Percentiles rank a stretch among this genome's conserved stretches.
These are phyloP conservation scores for cat (Felis catus) DNA, from an alignment of 2,113 vertebrate genomes.

Conservation along the genomic window DNA sequence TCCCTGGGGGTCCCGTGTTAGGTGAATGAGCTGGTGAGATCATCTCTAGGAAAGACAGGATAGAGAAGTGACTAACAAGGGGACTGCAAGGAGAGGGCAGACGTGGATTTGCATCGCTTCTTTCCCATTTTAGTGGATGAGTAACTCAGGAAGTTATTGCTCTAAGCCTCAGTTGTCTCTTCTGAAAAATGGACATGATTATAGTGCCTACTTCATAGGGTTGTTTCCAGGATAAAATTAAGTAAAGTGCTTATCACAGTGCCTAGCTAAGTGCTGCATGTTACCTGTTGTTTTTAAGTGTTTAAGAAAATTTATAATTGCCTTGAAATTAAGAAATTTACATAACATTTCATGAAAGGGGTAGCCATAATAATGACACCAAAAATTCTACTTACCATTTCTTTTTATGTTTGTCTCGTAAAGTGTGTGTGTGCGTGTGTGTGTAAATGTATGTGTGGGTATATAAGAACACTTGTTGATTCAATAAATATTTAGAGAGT, in stretches of 20 bases:
- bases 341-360: not conserved
- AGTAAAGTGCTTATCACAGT: not conserved
- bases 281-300: not conserved
- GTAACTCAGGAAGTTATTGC: not conserved
- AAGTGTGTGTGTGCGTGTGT: not conserved
- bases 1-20: not conserved
- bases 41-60: not conserved
- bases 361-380: not conserved
- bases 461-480: not conserved
- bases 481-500: not conserved
- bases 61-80: not conserved
- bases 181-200: not conserved
- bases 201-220: not conserved
- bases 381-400: not conserved
- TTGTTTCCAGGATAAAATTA: not conserved
- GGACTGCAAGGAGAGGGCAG: not conserved
- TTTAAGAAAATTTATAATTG: not conserved
- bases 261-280: not conserved
- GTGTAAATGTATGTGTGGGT: not conserved
- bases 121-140: not conserved
- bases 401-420: not conserved
- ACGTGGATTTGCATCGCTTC: not conserved
- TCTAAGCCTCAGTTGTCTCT: not conserved
- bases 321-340: not conserved
- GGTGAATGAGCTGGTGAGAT: not conserved